phyloP scores from a whole-genome alignment of 2,113 vertebrate species.

The Typhlomys cinereus region DNA sequence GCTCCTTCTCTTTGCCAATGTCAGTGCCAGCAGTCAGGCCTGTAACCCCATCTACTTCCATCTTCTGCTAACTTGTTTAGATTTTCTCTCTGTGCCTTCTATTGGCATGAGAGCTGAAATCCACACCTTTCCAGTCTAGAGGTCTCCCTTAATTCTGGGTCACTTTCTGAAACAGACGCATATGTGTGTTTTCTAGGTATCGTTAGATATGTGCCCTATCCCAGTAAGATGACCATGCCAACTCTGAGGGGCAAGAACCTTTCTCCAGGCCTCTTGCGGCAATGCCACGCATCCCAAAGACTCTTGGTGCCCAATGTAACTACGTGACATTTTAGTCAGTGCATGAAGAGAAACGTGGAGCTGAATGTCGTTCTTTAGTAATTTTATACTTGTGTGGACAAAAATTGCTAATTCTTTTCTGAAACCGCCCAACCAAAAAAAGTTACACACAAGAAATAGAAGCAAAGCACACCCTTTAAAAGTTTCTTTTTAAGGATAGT shows the following conservation, averaged over 20 bases:
- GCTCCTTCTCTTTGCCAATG: neutral
- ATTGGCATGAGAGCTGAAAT: neutral
- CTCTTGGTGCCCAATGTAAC: slow-evolving; percentile 28
- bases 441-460: slow-evolving; percentile 30
- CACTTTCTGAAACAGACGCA: neutral
- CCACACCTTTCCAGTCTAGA: neutral
- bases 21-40: neutral
- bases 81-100: neutral
- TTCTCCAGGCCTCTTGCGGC: neutral
- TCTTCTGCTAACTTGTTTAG: neutral
- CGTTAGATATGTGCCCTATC: neutral
- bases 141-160: neutral
- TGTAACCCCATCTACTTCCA: neutral
- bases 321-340: neutral
- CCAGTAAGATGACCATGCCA: neutral
- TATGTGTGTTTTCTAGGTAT: neutral
- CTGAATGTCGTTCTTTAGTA: slow-evolving; percentile 2
- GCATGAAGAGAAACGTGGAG: neutral
- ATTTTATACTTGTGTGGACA: neutral
- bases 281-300: neutral
- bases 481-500: slow-evolving; percentile 59
- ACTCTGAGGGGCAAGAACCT: neutral
- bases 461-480: slow-evolving; percentile 17
- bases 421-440: slow-evolving; percentile 26
- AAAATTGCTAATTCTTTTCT: slow-evolving; percentile 46